Evolutionary conservation across 2,113 vertebrate species (phyloP).

Genomic region (Cyrtonyx montezumae): DNA sequence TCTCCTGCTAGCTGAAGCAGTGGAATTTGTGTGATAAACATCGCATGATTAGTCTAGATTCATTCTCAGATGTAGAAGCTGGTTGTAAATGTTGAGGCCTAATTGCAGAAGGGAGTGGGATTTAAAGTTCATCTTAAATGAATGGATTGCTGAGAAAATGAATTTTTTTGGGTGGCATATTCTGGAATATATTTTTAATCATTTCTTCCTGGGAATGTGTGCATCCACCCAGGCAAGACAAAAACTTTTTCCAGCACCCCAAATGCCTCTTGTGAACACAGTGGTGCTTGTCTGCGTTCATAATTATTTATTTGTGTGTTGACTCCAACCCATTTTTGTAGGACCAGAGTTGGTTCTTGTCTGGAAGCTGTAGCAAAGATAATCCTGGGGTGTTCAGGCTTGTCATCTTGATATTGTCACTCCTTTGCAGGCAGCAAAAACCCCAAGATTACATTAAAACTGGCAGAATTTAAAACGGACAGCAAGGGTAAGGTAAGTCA

Average conservation of each 20-base stretch:
- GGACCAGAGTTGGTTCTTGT: neutral
- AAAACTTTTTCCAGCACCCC: neutral
- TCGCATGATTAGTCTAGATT: neutral
- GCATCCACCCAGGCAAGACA: neutral
- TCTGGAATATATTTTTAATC: neutral
- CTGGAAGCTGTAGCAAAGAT: neutral
- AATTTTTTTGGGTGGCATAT: neutral
- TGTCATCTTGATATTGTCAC: neutral
- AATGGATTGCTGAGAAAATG: neutral
- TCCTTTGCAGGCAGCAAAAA: constrained; percentile 92
- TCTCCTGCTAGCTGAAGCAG: constrained; percentile 2
- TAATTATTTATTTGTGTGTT: neutral
- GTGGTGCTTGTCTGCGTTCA: neutral
- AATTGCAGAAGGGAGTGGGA: neutral
- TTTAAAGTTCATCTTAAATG: neutral
- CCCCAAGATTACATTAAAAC: constrained; percentile 91
- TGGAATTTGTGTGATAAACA: neutral
- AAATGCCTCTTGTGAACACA: neutral
- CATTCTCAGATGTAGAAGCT: neutral
- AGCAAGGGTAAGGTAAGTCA: constrained; percentile 87
- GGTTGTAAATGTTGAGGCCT: neutral
- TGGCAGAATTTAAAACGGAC: constrained; percentile 90
- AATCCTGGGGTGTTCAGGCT: neutral
- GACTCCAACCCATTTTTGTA: neutral
- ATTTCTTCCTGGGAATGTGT: neutral